Conservation (phyloP, 2,797 vertebrate genomes). For the Enteromius viviparus region DNA sequence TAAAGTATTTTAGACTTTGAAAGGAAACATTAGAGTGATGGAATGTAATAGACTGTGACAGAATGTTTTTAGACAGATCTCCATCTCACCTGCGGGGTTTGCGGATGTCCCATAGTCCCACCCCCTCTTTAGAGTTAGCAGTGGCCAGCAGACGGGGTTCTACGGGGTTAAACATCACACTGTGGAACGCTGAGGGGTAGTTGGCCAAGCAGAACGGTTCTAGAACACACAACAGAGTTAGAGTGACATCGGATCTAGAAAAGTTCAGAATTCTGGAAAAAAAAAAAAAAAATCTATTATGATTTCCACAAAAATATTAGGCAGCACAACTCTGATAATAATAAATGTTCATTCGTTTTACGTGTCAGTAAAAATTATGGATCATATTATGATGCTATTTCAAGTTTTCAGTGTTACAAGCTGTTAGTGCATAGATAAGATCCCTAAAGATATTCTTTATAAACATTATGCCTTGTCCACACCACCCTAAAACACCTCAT, state of each 20-base stretch:
- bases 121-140: slow-evolving; percentile 98
- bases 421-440: no score
- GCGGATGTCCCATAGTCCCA: slow-evolving; percentile 98
- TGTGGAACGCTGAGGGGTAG: slow-evolving; percentile 98
- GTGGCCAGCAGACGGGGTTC: slow-evolving; percentile 95
- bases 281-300: not conserved
- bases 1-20: not conserved
- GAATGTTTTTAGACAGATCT: not conserved
- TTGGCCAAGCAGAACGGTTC: slow-evolving; percentile 98
- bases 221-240: slow-evolving; percentile 67
- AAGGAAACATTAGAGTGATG: not conserved
- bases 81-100: slow-evolving; percentile 91
- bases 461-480: no score
- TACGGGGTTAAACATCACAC: slow-evolving; percentile 98
- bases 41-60: not conserved
- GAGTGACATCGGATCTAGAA: slow-evolving; percentile 31
- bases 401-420: no score
- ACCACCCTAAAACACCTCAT: no score
- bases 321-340: not conserved
- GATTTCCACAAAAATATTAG: not conserved
- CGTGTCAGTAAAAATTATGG: not conserved
- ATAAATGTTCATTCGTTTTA: no score
- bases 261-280: not conserved
- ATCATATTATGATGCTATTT: not conserved
- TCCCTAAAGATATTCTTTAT: no score